A percentile compares a stretch with the other conserved stretches of the same genome.
Conservation (phyloP, 2,113 vertebrate genomes). For the Larimichthys crocea region DNA sequence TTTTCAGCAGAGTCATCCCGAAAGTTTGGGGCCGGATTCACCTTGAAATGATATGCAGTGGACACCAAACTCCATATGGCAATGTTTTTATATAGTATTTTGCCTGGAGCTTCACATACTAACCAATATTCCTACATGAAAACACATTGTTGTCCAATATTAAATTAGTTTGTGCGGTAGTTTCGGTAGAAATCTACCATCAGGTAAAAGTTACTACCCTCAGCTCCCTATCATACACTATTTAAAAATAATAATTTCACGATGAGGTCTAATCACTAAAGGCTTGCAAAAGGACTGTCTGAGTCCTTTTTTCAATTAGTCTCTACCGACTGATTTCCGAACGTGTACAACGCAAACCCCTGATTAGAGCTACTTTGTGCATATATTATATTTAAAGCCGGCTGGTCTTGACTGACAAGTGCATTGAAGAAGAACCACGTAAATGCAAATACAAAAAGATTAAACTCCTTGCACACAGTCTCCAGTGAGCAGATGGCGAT, state of each 20-base stretch:
- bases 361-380: background rate
- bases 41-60: too few relatives aligned
- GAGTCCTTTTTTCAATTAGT: background rate
- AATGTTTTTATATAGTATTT: too few relatives aligned
- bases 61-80: too few relatives aligned
- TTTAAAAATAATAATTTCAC: background rate
- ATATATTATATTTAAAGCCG: background rate
- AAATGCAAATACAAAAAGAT: background rate
- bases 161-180: too few relatives aligned
- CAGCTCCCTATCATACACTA: background rate
- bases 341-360: background rate
- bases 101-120: too few relatives aligned
- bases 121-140: too few relatives aligned
- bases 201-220: too few relatives aligned
- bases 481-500: background rate
- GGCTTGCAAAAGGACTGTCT: too few relatives aligned
- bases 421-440: background rate
- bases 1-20: too few relatives aligned
- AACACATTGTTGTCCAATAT: too few relatives aligned
- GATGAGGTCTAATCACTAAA: background rate
- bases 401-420: background rate
- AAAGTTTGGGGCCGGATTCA: too few relatives aligned
- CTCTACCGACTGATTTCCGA: background rate
- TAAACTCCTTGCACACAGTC: background rate
- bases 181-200: too few relatives aligned